phyloP scores from a whole-genome alignment of 2,113 vertebrate genomes.

The Mustela lutreola region DNA sequence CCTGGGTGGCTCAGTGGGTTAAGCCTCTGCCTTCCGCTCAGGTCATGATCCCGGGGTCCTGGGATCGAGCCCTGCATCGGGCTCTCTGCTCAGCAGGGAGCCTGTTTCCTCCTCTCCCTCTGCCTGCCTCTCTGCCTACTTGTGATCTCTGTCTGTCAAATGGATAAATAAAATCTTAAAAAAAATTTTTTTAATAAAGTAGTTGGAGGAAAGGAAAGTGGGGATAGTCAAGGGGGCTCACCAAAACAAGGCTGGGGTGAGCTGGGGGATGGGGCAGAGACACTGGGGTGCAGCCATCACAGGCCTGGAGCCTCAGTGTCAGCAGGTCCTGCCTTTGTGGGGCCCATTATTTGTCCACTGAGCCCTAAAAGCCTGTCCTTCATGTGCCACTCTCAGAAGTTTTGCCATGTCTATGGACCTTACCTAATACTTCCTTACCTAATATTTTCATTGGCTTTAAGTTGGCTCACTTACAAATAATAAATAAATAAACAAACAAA shows the following conservation, averaged over 20 bases:
- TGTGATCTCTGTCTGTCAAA: too few species aligned
- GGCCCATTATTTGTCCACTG: background rate
- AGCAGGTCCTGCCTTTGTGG: background rate
- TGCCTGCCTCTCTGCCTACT: too few species aligned
- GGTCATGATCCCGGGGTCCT: too few species aligned
- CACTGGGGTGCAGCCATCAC: too few species aligned
- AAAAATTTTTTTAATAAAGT: background rate
- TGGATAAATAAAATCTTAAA: too few species aligned
- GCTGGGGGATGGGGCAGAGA: background rate
- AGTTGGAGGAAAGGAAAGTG: background rate
- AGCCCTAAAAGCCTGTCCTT: background rate
- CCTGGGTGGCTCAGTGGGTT: too few species aligned
- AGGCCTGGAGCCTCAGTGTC: background rate
- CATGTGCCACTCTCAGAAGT: background rate
- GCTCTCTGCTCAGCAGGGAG: too few species aligned
- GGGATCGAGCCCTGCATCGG: too few species aligned
- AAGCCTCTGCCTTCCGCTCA: too few species aligned
- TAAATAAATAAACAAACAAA: background rate
- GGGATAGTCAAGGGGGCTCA: background rate
- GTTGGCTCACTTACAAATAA: background rate
- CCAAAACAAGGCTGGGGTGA: background rate
- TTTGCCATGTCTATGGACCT: background rate
- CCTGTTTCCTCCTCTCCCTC: too few species aligned
- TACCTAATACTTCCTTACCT: background rate
- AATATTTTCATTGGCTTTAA: slow-evolving; percentile 19